These are phyloP conservation scores for Ptyas mucosa DNA, from an alignment of 2,113 vertebrate genomes.

Conservation along the genomic window DNA sequence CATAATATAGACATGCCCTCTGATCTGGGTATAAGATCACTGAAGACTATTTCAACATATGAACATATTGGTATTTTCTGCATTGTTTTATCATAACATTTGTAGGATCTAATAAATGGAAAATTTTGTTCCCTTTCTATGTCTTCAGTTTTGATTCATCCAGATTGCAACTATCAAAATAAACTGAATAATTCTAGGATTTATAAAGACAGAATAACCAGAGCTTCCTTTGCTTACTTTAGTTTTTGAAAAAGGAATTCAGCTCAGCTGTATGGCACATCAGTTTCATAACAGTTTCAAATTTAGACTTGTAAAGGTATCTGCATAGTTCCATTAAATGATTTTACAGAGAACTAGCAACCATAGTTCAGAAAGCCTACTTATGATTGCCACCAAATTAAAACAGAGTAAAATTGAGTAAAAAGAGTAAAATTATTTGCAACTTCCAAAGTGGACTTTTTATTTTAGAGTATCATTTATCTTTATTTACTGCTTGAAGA, in stretches of 20 bases:
- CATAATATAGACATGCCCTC: no score
- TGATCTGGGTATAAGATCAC: background rate
- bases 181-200: background rate
- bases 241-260: background rate
- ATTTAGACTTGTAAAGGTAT: background rate
- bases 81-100: background rate
- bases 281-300: background rate
- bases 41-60: background rate
- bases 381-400: background rate
- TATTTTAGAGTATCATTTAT: background rate
- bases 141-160: background rate
- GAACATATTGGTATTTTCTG: background rate
- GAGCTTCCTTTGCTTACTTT: background rate
- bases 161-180: background rate
- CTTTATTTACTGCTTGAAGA: background rate
- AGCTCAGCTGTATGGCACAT: background rate
- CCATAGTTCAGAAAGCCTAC: background rate
- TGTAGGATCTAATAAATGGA: background rate
- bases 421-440: background rate
- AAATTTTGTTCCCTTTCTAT: background rate
- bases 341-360: background rate
- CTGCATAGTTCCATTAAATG: background rate
- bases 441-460: background rate
- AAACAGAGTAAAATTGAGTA: background rate
- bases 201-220: background rate